Evolutionary conservation across 2,797 vertebrate genomes (phyloP).

Genomic region (Pseudochirops corinnae): DNA sequence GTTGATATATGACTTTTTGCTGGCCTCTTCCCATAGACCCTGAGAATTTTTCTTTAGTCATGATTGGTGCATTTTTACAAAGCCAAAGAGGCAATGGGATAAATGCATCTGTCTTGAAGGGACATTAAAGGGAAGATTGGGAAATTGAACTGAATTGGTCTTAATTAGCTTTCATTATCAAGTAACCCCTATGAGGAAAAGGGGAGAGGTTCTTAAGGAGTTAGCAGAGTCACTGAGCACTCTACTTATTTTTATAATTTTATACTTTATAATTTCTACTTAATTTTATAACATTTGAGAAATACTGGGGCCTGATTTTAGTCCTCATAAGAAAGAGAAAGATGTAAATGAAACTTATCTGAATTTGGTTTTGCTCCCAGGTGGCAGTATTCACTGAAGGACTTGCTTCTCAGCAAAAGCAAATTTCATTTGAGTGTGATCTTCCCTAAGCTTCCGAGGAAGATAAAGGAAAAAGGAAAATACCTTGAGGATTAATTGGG

Average conservation of each 20-base stretch:
- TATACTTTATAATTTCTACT: no score
- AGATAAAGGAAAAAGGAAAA: slow-evolving; percentile 6
- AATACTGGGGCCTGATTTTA: slow-evolving; percentile 55
- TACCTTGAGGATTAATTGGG: not conserved
- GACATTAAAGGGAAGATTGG: slow-evolving; percentile 45
- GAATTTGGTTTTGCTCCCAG: slow-evolving; percentile 32
- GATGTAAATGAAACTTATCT: slow-evolving; percentile 52
- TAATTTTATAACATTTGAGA: slow-evolving; percentile 56
- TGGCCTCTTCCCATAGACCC: not conserved
- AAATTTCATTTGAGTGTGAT: slow-evolving; percentile 24
- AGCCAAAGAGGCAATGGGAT: slow-evolving; percentile 56
- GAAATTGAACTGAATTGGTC: slow-evolving; percentile 54
- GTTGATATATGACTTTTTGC: not conserved
- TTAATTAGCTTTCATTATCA: slow-evolving; percentile 40
- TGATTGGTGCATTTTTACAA: slow-evolving; percentile 56
- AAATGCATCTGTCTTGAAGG: slow-evolving; percentile 59
- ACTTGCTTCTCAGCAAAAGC: slow-evolving; percentile 40
- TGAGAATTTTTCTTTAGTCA: not conserved
- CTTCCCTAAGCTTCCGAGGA: slow-evolving; percentile 22
- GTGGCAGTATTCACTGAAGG: not conserved
- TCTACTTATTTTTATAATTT: slow-evolving; percentile 54
- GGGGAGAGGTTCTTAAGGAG: slow-evolving; percentile 13
- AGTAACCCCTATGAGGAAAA: slow-evolving; percentile 42
- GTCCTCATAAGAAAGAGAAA: not conserved
- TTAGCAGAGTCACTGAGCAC: slow-evolving; percentile 38